These are phyloP conservation scores for Eumaeus atala DNA, from an alignment of 1,140 invertebrate species.

Conservation along the genomic window DNA sequence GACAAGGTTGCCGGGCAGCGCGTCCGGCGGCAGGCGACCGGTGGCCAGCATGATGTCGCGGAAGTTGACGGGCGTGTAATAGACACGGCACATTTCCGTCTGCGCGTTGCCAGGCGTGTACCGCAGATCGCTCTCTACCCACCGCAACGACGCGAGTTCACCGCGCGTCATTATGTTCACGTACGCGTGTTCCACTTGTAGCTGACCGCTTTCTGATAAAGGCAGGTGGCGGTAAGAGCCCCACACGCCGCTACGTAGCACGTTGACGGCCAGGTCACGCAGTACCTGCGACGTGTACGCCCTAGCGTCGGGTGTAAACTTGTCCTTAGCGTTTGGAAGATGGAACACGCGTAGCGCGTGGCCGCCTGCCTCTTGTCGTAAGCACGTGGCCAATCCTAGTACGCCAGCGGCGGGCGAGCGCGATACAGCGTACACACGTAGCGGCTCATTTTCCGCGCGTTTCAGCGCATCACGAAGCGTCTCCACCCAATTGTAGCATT, in stretches of 20 bases:
- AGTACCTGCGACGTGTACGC: constrained; percentile 79
- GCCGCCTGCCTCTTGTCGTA: constrained; percentile 89
- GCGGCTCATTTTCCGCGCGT: constrained; percentile 73
- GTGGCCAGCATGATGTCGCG: constrained; percentile 97
- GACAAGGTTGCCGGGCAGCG: constrained; percentile 90
- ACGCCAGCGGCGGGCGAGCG: constrained; percentile 77
- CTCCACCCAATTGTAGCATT: constrained; percentile 88
- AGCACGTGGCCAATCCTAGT: constrained; percentile 91
- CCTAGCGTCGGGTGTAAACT: constrained; percentile 75
- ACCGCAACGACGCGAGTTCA: constrained; percentile 92
- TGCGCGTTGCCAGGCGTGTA: constrained; percentile 66
- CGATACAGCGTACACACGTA: constrained; percentile 82
- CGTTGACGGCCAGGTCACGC: constrained; percentile 89
- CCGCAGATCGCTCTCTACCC: constrained; percentile 91
- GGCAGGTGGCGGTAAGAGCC: constrained; percentile 89
- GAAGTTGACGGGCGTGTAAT: constrained; percentile 97
- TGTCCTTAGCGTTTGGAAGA: constrained; percentile 78
- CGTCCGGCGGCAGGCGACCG: constrained; percentile 95
- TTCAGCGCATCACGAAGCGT: constrained; percentile 82
- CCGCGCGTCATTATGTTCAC: constrained; percentile 92
- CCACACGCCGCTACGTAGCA: constrained; percentile 86
- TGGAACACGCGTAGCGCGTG: constrained; percentile 81
- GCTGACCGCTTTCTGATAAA: constrained; percentile 76
- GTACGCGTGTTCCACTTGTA: constrained; percentile 91
- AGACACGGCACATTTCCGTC: constrained; percentile 86